These are phyloP conservation scores for Zygaena filipendulae DNA, from an alignment of 2,888 invertebrate species.

Conservation along the genomic window DNA sequence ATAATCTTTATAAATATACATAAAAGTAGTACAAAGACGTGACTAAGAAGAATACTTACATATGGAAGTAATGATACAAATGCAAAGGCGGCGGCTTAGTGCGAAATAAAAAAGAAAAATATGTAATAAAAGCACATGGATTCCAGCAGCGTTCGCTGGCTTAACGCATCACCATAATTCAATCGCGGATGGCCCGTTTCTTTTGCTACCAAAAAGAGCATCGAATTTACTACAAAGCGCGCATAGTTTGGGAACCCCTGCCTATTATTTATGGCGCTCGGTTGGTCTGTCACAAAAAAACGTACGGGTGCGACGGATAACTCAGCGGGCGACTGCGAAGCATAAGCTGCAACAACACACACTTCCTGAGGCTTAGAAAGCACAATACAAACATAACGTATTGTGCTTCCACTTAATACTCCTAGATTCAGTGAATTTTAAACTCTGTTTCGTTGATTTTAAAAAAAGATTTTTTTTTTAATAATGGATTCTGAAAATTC, in stretches of 20 bases:
- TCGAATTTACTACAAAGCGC: constrained; percentile 65
- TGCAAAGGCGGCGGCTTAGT: constrained; percentile 35
- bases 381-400: constrained; percentile 28
- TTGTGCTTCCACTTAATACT: constrained; percentile 27
- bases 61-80: constrained; percentile 40
- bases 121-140: constrained; percentile 50
- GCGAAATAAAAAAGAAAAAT: constrained; percentile 52
- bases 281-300: constrained; percentile 68
- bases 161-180: constrained; percentile 67
- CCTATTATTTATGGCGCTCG: constrained; percentile 68
- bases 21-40: constrained; percentile 35
- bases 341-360: constrained; percentile 67
- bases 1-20: constrained; percentile 3
- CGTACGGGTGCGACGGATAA: constrained; percentile 62
- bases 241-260: constrained; percentile 57
- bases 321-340: constrained; percentile 63
- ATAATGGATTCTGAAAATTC: constrained; percentile 3
- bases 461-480: constrained; percentile 18
- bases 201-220: constrained; percentile 65
- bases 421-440: constrained; percentile 25
- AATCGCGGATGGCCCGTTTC: constrained; percentile 50
- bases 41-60: constrained; percentile 39
- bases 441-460: constrained; percentile 27
- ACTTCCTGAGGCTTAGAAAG: constrained; percentile 50
- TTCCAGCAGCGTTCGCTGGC: constrained; percentile 52